A percentile compares a stretch with the other conserved stretches of the same genome.
These are phyloP conservation scores for Thelaira solivaga DNA, from an alignment of 2,888 invertebrate species.

Conservation along the genomic window DNA sequence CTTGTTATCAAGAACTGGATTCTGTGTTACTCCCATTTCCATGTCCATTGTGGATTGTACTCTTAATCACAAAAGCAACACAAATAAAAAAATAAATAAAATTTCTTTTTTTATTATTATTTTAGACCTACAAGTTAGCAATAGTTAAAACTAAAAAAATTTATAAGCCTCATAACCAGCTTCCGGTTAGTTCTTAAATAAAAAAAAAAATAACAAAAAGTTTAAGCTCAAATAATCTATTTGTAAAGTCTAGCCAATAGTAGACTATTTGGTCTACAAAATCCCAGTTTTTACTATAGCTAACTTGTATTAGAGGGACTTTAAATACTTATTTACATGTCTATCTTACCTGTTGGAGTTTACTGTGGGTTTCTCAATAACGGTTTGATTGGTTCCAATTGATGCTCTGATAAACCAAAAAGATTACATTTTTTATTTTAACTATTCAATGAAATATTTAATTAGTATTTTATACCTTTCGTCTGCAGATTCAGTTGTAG, in stretches of 20 bases:
- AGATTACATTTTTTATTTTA: not conserved
- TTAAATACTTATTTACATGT: not conserved
- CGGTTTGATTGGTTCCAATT: not conserved
- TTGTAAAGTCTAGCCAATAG: too few relatives aligned
- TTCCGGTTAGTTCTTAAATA: not conserved
- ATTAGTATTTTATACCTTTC: conserved; percentile 9
- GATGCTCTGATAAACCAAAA: not conserved
- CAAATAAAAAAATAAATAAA: not conserved
- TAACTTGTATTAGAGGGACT: too few relatives aligned
- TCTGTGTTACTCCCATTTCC: not conserved
- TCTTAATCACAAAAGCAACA: too few relatives aligned
- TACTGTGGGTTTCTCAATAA: not conserved
- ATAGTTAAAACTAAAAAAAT: too few relatives aligned
- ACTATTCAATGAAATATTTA: not conserved
- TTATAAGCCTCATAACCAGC: too few relatives aligned
- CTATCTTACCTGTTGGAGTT: conserved; percentile 1
- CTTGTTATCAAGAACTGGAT: not conserved
- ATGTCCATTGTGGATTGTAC: not conserved
- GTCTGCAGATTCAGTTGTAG: not conserved
- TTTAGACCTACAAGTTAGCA: too few relatives aligned
- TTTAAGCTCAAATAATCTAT: too few relatives aligned
- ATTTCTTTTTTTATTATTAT: too few relatives aligned
- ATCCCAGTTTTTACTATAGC: too few relatives aligned
- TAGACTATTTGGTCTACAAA: too few relatives aligned
- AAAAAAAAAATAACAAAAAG: not conserved